phyloP scores from a whole-genome alignment of 2,113 vertebrate genomes.

The Pygoscelis adeliae region DNA sequence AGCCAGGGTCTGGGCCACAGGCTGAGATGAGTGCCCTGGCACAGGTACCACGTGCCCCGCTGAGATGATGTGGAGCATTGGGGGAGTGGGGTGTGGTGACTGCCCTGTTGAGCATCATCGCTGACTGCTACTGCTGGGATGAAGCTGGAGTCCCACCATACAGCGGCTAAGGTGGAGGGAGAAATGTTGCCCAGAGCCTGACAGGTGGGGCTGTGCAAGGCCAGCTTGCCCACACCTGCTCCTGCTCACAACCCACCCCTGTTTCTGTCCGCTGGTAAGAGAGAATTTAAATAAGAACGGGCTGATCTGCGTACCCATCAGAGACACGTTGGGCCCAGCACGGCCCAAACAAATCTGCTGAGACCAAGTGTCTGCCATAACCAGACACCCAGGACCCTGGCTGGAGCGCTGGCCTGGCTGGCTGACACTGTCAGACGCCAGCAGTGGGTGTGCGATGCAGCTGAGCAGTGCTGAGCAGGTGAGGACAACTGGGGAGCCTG shows the following conservation, averaged over 20 bases:
- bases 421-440: background rate
- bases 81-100: background rate
- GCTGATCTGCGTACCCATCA: background rate
- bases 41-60: background rate
- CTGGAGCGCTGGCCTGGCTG: background rate
- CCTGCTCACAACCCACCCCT: background rate
- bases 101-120: background rate
- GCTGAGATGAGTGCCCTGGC: background rate
- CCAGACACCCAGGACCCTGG: accelerated
- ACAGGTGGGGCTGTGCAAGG: background rate
- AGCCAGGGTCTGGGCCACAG: background rate
- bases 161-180: background rate
- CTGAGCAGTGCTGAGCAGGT: background rate
- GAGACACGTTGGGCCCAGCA: background rate
- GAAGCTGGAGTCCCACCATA: background rate
- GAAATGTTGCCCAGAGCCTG: background rate
- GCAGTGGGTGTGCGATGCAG: accelerated
- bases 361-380: background rate
- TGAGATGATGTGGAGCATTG: background rate
- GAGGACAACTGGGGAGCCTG: background rate
- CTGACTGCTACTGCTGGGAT: background rate
- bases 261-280: background rate
- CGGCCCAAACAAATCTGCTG: background rate
- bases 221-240: background rate
- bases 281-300: background rate